Percentiles rank a stretch among this genome's conserved stretches.
Conservation (phyloP, 2,797 vertebrate species). For the Rhinella marina region DNA sequence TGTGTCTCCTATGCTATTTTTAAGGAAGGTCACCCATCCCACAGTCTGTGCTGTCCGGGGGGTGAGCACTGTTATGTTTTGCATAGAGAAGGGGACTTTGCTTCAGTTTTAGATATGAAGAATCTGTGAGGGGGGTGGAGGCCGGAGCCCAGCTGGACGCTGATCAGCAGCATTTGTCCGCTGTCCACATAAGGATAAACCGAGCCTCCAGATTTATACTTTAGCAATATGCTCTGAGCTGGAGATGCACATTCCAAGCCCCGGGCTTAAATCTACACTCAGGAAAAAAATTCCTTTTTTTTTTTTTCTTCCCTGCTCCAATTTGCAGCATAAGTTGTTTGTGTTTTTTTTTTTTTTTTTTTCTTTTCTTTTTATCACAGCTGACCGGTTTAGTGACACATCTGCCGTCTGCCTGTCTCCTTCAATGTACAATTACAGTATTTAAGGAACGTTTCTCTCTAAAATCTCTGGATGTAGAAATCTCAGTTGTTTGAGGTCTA, state of each 20-base stretch:
- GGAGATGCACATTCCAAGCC: conserved; percentile 38
- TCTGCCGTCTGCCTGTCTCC: conserved; percentile 16
- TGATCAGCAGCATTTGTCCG: conserved; percentile 13
- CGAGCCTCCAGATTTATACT: conserved; percentile 1
- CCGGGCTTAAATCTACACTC: background rate
- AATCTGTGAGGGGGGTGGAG: background rate
- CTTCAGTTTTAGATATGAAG: background rate
- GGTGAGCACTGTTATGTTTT: background rate
- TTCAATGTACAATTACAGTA: background rate
- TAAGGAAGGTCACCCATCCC: background rate
- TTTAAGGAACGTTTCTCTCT: background rate
- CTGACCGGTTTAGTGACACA: conserved; percentile 14
- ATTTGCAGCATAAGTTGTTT: conserved; percentile 26
- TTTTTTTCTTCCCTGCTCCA: background rate
- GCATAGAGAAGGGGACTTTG: background rate
- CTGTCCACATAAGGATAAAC: conserved; percentile 14
- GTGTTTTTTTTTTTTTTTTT: background rate
- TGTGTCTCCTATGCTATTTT: too few relatives aligned
- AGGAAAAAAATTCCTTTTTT: background rate
- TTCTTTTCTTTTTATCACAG: background rate
- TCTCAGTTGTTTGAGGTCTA: background rate
- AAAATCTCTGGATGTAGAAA: background rate
- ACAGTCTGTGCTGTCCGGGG: background rate
- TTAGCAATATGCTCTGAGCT: conserved; percentile 17
- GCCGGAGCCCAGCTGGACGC: background rate